A percentile compares a stretch with the other conserved stretches of the same genome.
These are phyloP conservation scores for Todus mexicanus DNA, from an alignment of 2,797 vertebrate species.

Conservation along the genomic window DNA sequence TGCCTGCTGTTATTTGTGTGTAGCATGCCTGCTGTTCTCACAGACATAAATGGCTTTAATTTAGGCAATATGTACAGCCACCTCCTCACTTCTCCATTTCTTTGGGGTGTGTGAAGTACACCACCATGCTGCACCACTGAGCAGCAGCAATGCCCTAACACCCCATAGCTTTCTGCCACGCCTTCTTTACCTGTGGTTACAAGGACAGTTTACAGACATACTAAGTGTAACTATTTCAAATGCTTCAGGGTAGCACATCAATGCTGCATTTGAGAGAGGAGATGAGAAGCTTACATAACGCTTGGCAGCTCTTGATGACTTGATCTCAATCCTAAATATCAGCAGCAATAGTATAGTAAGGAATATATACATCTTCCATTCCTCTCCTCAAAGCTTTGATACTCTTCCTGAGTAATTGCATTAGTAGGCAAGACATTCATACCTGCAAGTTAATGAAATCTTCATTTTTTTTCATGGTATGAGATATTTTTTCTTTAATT, in stretches of 20 bases:
- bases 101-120: background rate
- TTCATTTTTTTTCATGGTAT: background rate
- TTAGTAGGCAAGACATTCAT: background rate
- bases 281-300: background rate
- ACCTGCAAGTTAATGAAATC: background rate
- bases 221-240: background rate
- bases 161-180: background rate
- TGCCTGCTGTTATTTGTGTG: background rate
- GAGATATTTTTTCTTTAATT: background rate
- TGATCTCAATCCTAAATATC: background rate
- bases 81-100: background rate
- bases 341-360: background rate
- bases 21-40: background rate
- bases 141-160: background rate
- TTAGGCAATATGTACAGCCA: accelerated
- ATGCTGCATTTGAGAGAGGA: background rate
- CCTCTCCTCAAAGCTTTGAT: background rate
- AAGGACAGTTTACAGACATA: background rate
- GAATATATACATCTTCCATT: background rate
- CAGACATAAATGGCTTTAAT: background rate
- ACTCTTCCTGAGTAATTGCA: background rate
- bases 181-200: background rate
- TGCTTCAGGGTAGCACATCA: background rate
- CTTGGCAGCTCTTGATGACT: background rate
- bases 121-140: background rate